Conservation (phyloP, 2,888 invertebrate genomes). For the Thereva nobilitata region DNA sequence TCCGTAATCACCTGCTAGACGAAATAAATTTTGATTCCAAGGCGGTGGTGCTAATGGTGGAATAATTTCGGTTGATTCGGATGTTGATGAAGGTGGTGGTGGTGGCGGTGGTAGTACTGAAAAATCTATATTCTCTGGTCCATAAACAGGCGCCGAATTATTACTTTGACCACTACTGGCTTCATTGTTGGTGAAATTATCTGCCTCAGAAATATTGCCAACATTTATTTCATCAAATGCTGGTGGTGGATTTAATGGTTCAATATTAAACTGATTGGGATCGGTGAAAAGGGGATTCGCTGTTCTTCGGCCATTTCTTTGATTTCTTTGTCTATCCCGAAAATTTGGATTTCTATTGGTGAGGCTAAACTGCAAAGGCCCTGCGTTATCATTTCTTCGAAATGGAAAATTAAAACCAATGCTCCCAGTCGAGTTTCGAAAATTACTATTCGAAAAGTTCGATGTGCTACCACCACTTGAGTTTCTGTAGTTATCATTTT, state of each 20-base stretch:
- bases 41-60: slow-evolving; percentile 51
- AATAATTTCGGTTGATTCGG: slow-evolving; percentile 45
- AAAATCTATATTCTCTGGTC: no score
- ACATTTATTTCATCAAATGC: slow-evolving; percentile 1
- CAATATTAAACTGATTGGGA: background rate
- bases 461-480: slow-evolving; percentile 36
- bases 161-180: slow-evolving; percentile 1
- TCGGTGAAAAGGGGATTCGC: no score
- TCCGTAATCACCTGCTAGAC: slow-evolving; percentile 52
- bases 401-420: slow-evolving; percentile 33
- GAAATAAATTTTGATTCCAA: slow-evolving; percentile 52
- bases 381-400: slow-evolving; percentile 16
- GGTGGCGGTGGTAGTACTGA: slow-evolving; percentile 26
- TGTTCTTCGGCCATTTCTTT: no score
- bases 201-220: background rate
- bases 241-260: background rate
- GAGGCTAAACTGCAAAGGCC: no score
- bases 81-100: slow-evolving; percentile 45
- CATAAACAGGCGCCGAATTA: background rate
- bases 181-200: no score
- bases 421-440: slow-evolving; percentile 46
- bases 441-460: slow-evolving; percentile 43
- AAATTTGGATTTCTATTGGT: background rate
- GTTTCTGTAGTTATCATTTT: slow-evolving; percentile 47
- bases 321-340: no score